These are phyloP conservation scores for Pollachius pollachius DNA, from an alignment of 2,113 vertebrate genomes.

Conservation along the genomic window DNA sequence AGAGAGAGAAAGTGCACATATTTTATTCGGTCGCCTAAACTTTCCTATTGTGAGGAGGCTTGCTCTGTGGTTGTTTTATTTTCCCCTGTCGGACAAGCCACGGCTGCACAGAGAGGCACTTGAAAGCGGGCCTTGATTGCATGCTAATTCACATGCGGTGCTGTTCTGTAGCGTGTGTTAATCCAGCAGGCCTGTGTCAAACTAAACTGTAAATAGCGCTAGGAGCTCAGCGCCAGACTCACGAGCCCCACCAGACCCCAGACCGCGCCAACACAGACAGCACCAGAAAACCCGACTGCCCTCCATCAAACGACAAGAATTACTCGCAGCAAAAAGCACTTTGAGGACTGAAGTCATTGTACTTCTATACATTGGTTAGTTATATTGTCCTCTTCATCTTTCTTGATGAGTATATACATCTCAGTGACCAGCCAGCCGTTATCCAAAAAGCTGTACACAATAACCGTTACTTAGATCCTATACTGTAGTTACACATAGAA, in stretches of 20 bases:
- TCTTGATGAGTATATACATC: slow-evolving; percentile 20
- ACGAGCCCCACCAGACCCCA: slow-evolving; percentile 26
- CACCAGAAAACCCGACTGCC: neutral
- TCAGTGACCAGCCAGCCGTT: neutral
- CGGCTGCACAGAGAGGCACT: slow-evolving; percentile 47
- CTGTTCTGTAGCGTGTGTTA: slow-evolving; percentile 56
- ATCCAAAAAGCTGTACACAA: slow-evolving; percentile 25
- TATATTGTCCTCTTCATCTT: slow-evolving; percentile 22
- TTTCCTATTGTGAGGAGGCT: slow-evolving; percentile 50
- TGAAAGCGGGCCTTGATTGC: slow-evolving; percentile 49
- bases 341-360: slow-evolving; percentile 1
- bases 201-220: slow-evolving; percentile 66
- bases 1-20: slow-evolving; percentile 26
- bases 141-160: slow-evolving; percentile 57
- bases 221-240: slow-evolving; percentile 38
- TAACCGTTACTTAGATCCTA: slow-evolving; percentile 21
- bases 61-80: slow-evolving; percentile 41
- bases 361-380: slow-evolving; percentile 1
- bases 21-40: slow-evolving; percentile 41
- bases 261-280: slow-evolving; percentile 44
- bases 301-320: too few species aligned
- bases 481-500: slow-evolving; percentile 10
- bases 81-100: slow-evolving; percentile 44
- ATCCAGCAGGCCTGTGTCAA: slow-evolving; percentile 57
- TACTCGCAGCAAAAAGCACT: too few species aligned